A percentile compares a stretch with the other conserved stretches of the same genome.
Evolutionary conservation across 2,797 vertebrate genomes (phyloP).

Genomic region (Coracias cyanogaster): DNA sequence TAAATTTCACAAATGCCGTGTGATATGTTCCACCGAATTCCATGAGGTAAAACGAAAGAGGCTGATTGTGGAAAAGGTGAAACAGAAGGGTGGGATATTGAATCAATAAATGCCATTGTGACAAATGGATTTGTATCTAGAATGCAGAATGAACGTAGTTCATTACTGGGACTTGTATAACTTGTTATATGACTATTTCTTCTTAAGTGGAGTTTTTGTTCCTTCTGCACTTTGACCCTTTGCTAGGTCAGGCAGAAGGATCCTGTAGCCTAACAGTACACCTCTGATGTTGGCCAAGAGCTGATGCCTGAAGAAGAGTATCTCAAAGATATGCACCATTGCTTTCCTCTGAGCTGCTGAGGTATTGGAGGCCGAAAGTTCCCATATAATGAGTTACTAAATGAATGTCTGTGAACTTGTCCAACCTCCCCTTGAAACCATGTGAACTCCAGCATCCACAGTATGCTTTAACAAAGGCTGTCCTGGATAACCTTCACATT

Average conservation of each 20-base stretch:
- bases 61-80: background rate
- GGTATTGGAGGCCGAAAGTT: background rate
- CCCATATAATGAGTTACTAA: slow-evolving; percentile 45
- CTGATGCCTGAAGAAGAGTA: slow-evolving; percentile 6
- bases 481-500: slow-evolving; percentile 25
- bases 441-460: background rate
- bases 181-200: background rate
- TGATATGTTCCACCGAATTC: background rate
- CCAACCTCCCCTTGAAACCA: slow-evolving; percentile 3
- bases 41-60: background rate
- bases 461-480: slow-evolving; percentile 2
- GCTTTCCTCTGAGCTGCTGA: slow-evolving; percentile 2
- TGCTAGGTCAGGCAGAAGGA: background rate
- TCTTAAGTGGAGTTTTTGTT: background rate
- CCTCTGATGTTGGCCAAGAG: background rate
- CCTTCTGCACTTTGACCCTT: background rate
- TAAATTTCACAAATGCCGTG: background rate
- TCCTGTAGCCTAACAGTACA: background rate
- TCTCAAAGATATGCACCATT: background rate
- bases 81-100: background rate
- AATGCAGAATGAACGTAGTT: background rate
- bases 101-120: background rate
- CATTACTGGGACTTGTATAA: background rate
- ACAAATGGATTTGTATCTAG: background rate
- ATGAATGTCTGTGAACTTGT: slow-evolving; percentile 24